A percentile compares a stretch with the other conserved stretches of the same genome.
phyloP scores from a whole-genome alignment of 2,888 invertebrate species.

The Diogma glabrata region DNA sequence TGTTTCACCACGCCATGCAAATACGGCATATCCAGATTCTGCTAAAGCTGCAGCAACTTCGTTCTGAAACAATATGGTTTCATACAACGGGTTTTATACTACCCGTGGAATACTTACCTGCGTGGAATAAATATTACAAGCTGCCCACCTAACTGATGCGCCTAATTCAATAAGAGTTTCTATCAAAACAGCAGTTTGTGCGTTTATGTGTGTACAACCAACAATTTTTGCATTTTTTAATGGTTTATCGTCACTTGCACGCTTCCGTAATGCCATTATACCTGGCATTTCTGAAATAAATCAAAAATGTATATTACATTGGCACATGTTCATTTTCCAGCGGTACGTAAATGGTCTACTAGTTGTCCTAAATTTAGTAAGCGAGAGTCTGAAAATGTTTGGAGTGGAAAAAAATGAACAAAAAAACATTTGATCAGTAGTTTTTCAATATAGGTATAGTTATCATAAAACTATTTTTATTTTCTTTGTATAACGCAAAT shows the following conservation, averaged over 20 bases:
- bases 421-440: too few relatives aligned
- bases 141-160: slow-evolving; percentile 89
- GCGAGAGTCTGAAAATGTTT: too few relatives aligned
- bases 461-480: too few relatives aligned
- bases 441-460: too few relatives aligned
- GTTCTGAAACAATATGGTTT: slow-evolving; percentile 49
- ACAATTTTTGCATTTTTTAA: slow-evolving; percentile 92
- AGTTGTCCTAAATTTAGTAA: too few relatives aligned
- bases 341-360: too few relatives aligned
- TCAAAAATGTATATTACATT: too few relatives aligned
- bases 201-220: slow-evolving; percentile 97
- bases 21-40: slow-evolving; percentile 78
- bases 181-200: slow-evolving; percentile 91
- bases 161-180: slow-evolving; percentile 82
- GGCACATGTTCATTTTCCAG: too few relatives aligned
- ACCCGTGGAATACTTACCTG: slow-evolving; percentile 45
- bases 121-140: slow-evolving; percentile 96
- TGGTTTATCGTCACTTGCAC: slow-evolving; percentile 89
- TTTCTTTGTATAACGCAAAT: too few relatives aligned
- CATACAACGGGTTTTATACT: background rate
- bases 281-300: slow-evolving; percentile 82
- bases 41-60: slow-evolving; percentile 94
- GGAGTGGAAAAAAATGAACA: too few relatives aligned
- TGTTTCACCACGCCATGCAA: slow-evolving; percentile 94
- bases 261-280: slow-evolving; percentile 84